These are phyloP conservation scores for Jaculus jaculus DNA, from an alignment of 2,113 vertebrate genomes.

Conservation along the genomic window DNA sequence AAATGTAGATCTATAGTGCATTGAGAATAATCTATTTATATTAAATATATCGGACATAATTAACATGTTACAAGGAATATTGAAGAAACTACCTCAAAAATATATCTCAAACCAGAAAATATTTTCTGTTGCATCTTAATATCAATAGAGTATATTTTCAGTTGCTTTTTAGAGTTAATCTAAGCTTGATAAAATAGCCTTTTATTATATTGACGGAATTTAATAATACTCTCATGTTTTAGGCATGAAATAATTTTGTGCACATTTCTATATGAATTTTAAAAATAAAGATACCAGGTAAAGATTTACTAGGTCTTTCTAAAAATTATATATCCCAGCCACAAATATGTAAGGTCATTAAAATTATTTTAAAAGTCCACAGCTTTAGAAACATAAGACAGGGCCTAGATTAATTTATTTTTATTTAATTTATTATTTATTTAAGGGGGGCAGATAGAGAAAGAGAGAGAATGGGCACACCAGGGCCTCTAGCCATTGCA, in stretches of 20 bases:
- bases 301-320: background rate
- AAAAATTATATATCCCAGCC: background rate
- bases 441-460: too few relatives aligned
- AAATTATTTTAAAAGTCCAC: background rate
- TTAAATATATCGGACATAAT: background rate
- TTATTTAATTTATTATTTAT: too few relatives aligned
- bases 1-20: background rate
- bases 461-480: too few relatives aligned
- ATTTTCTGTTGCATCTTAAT: background rate
- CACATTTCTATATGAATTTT: background rate
- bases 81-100: conserved; percentile 3
- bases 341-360: background rate
- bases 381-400: conserved; percentile 15
- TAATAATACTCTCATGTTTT: background rate
- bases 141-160: conserved; percentile 2
- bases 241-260: background rate
- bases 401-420: background rate
- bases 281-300: background rate
- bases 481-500: too few relatives aligned
- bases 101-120: background rate
- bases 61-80: background rate
- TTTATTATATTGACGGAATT: background rate
- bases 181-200: background rate
- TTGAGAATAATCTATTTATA: background rate
- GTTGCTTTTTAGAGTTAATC: background rate